Evolutionary conservation across 2,113 vertebrate species (phyloP).

Genomic region (Microtus ochrogaster): DNA sequence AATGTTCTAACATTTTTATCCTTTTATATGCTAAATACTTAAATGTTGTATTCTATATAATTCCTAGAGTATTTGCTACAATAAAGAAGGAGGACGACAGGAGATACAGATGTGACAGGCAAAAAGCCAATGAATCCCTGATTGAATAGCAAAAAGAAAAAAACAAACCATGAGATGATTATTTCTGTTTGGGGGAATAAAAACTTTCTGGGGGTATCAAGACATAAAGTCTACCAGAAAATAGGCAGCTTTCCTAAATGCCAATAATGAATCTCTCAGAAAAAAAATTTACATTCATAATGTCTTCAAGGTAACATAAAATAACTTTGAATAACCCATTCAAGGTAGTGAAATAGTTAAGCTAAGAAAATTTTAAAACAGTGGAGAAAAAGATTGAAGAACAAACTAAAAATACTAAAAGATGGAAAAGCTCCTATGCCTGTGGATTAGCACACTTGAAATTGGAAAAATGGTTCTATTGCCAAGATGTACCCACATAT

Average conservation of each 20-base stretch:
- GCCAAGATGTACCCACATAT: not conserved
- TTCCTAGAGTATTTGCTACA: not conserved
- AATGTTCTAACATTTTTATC: not conserved
- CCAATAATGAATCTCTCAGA: not conserved
- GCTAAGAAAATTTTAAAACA: not conserved
- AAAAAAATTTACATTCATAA: not conserved
- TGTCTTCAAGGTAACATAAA: not conserved
- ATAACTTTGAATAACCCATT: not conserved
- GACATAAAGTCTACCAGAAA: not conserved
- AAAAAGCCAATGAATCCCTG: not conserved
- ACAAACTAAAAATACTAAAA: not conserved
- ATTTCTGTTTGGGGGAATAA: not conserved
- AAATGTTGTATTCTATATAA: not conserved
- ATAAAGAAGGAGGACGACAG: not conserved
- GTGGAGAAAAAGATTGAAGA: not conserved
- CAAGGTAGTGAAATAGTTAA: not conserved
- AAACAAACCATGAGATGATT: not conserved
- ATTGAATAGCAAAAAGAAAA: not conserved
- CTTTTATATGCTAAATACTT: not conserved
- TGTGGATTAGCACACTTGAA: not conserved
- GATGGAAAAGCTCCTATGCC: not conserved
- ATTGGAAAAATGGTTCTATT: not conserved
- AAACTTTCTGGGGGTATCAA: not conserved
- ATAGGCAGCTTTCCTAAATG: not conserved
- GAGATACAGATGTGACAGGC: not conserved